These are phyloP conservation scores for Zygothrica quintamaculata DNA, from an alignment of 2,888 invertebrate species.

Conservation along the genomic window DNA sequence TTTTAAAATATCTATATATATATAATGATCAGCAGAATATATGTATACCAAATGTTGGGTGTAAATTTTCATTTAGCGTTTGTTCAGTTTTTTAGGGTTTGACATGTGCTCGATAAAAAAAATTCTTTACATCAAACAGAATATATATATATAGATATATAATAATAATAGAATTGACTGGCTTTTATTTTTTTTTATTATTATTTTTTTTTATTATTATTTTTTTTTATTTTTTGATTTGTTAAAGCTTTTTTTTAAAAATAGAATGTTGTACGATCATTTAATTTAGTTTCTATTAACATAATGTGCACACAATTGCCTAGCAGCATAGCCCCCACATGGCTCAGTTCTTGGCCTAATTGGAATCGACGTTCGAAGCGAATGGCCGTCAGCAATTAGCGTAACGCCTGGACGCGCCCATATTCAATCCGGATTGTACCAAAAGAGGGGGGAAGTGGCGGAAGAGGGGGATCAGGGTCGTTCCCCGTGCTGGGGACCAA, in stretches of 20 bases:
- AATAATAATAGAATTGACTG: too few species aligned
- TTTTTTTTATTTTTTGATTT: slow-evolving; percentile 4
- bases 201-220: background rate
- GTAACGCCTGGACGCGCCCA: slow-evolving; percentile 62
- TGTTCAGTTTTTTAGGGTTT: too few species aligned
- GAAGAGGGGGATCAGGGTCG: slow-evolving; percentile 1
- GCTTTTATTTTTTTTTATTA: too few species aligned
- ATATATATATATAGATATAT: too few species aligned
- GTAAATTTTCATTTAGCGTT: too few species aligned
- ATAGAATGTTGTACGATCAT: slow-evolving; percentile 30
- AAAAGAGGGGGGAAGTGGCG: too few species aligned
- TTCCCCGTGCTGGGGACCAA: slow-evolving; percentile 19
- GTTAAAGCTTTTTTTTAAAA: slow-evolving; percentile 30
- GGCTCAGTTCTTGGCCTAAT: slow-evolving; percentile 52
- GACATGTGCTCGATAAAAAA: too few species aligned
- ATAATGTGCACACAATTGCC: slow-evolving; percentile 45
- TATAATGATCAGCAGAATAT: too few species aligned
- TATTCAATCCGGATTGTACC: slow-evolving; percentile 33
- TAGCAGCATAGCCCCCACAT: slow-evolving; percentile 39
- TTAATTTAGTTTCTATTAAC: slow-evolving; percentile 50
- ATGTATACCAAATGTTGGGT: too few species aligned
- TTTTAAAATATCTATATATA: too few species aligned
- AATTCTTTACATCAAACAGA: too few species aligned
- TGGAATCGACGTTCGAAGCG: slow-evolving; percentile 58
- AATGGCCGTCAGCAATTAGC: slow-evolving; percentile 61